A percentile compares a stretch with the other conserved stretches of the same genome.
Evolutionary conservation across 2,888 invertebrate species (phyloP).

Genomic region (Drepanosiphum platanoidis): DNA sequence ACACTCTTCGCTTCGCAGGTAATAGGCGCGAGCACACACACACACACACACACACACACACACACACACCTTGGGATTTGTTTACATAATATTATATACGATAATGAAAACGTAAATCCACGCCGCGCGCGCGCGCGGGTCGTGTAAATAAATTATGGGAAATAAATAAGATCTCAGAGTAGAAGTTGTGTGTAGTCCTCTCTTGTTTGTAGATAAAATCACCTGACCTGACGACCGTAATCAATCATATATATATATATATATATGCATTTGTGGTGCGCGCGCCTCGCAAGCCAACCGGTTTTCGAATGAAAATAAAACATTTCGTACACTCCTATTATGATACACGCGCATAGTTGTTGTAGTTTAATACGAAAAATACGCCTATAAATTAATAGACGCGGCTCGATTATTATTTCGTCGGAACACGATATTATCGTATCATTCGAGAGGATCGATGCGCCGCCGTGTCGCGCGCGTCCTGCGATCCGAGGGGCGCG

Average conservation of each 20-base stretch:
- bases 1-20: neutral
- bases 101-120: slow-evolving; percentile 26
- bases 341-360: neutral
- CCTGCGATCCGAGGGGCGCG: neutral
- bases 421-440: slow-evolving; percentile 10
- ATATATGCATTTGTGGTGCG: no score
- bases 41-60: neutral
- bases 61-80: neutral
- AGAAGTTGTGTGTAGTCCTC: no score
- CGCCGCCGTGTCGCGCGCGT: no score
- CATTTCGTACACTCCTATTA: slow-evolving; percentile 2
- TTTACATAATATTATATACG: slow-evolving; percentile 3
- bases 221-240: slow-evolving; percentile 35
- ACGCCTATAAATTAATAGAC: slow-evolving; percentile 28
- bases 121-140: neutral
- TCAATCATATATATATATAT: slow-evolving; percentile 39
- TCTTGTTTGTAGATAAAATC: slow-evolving; percentile 46
- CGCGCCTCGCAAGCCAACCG: slow-evolving; percentile 24
- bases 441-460: no score
- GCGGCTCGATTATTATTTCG: slow-evolving; percentile 3
- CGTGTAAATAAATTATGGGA: slow-evolving; percentile 42
- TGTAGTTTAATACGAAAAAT: neutral
- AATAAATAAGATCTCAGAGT: slow-evolving; percentile 52
- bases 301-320: slow-evolving; percentile 42
- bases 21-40: neutral